Base-by-base conservation (phyloP, 1,140 invertebrate genomes). In the Trinorchestia longiramus region DNA sequence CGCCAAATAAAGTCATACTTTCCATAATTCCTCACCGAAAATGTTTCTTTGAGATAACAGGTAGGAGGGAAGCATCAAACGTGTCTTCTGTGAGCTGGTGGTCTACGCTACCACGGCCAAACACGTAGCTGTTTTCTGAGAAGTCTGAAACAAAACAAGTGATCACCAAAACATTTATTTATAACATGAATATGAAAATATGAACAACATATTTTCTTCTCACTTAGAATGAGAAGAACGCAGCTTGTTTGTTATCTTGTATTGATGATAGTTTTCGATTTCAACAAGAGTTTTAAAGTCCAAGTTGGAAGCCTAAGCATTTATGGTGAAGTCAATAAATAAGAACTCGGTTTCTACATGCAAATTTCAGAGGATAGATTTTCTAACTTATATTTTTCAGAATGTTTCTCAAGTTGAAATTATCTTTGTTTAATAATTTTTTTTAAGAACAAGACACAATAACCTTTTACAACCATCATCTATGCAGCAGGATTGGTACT, bases 41-140 rank as follows among this genome's bases (percentile, higher is more conserved):
- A 92, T 96, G 96, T 94, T 90, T 96, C 95, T 96, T 96, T 62
- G 95, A 95, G 41, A 96, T 96, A 53, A 92, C 91, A n/a, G 95
- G 87, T 57, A 96, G 47, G 41, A 95, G 77, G n/a, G 90, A 77
- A 19, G 95, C 44, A 45, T 94, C 87, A 94, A 96, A 96, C 11
- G 90, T 77, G 0, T 95, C 43, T 42, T 87, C 90, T 6, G 91
- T 95, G 41, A 96, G 90, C 17, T 94, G 95, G 42, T 96, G 47
- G 43, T 96, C 95, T 11, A 95, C 91, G 41, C 57, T 43, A 0
- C 96, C 96, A 42, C 96, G 47, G 15, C 96, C 96, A 53, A 96
- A 96, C 6, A 77, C 45, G 42, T 96, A 96, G 11, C 57, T 95
- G 40, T 96, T 95, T 1, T 96, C 92, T 47, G n/a, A 45, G 8